A percentile compares a stretch with the other conserved stretches of the same genome.
Evolutionary conservation across 2,888 invertebrate genomes (phyloP).

Genomic region (Chirona hameri): DNA sequence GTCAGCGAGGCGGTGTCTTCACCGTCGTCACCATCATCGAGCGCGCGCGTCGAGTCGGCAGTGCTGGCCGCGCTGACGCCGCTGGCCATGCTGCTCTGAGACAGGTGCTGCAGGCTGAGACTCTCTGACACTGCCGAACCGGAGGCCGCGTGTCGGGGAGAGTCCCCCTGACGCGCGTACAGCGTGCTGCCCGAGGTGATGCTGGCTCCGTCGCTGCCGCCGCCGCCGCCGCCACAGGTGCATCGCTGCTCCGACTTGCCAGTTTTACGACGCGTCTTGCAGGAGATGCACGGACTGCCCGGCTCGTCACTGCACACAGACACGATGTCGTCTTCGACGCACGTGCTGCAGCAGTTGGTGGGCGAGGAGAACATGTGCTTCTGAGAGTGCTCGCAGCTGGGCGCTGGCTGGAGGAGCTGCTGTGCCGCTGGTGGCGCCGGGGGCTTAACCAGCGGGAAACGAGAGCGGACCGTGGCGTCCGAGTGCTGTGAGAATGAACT

Average conservation of each 20-base stretch:
- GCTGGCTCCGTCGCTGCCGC: constrained; percentile 34
- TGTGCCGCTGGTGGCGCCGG: constrained; percentile 36
- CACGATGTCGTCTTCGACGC: constrained; percentile 38
- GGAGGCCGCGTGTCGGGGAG: constrained; percentile 58
- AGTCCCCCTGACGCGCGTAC: background rate
- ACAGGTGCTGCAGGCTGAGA: background rate
- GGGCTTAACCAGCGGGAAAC: constrained; percentile 38
- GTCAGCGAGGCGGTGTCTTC: too few species aligned
- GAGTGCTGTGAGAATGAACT: constrained; percentile 43
- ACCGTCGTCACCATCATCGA: too few species aligned
- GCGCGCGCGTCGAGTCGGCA: background rate
- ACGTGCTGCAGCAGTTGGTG: constrained; percentile 40
- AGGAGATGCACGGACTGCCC: constrained; percentile 25
- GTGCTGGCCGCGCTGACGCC: background rate
- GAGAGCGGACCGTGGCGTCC: constrained; percentile 41
- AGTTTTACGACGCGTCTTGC: background rate
- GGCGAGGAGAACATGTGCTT: constrained; percentile 33
- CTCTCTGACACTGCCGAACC: background rate
- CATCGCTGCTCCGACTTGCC: constrained; percentile 29
- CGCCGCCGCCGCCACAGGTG: constrained; percentile 35
- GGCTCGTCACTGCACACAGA: constrained; percentile 35
- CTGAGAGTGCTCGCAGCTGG: background rate
- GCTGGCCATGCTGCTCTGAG: constrained; percentile 24
- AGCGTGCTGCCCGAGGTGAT: constrained; percentile 31
- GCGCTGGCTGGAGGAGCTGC: constrained; percentile 30